Conservation (phyloP, 2,888 invertebrate species). For the Microctonus hyperodae region DNA sequence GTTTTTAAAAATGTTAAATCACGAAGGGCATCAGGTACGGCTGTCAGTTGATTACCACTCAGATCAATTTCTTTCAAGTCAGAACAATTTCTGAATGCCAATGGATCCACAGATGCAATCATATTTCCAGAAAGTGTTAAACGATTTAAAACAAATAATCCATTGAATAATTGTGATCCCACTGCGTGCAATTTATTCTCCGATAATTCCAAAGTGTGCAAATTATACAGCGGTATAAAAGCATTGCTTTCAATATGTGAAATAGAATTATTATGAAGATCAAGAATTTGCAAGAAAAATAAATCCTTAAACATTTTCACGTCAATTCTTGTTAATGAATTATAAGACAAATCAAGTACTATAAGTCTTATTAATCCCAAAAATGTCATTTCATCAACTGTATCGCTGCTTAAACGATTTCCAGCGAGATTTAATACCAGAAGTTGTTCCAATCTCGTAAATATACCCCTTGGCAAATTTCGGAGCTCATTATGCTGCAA, state of each 20-base stretch:
- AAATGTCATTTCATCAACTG: conserved; percentile 85
- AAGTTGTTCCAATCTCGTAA: conserved; percentile 84
- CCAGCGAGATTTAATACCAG: conserved; percentile 84
- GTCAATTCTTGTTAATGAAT: conserved; percentile 84
- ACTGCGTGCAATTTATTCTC: conserved; percentile 85
- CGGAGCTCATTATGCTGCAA: conserved; percentile 85
- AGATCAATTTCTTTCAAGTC: conserved; percentile 88
- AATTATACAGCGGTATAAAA: conserved; percentile 85
- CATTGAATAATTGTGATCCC: conserved; percentile 83
- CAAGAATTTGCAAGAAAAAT: conserved; percentile 84
- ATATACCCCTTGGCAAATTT: conserved; percentile 81
- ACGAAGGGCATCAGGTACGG: conserved; percentile 83
- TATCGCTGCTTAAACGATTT: conserved; percentile 85
- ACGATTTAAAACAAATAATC: conserved; percentile 82
- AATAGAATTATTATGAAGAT: conserved; percentile 86
- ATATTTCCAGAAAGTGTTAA: conserved; percentile 87
- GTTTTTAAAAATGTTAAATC: conserved; percentile 85
- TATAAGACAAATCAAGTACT: conserved; percentile 84
- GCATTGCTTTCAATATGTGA: conserved; percentile 89
- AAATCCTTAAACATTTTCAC: conserved; percentile 86
- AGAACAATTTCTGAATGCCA: conserved; percentile 87
- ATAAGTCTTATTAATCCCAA: conserved; percentile 84
- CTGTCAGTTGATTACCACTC: conserved; percentile 83
- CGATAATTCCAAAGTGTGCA: conserved; percentile 88
- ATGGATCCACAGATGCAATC: conserved; percentile 78